phyloP scores from a whole-genome alignment of 2,797 vertebrate species.

The Rhinophrynus dorsalis region DNA sequence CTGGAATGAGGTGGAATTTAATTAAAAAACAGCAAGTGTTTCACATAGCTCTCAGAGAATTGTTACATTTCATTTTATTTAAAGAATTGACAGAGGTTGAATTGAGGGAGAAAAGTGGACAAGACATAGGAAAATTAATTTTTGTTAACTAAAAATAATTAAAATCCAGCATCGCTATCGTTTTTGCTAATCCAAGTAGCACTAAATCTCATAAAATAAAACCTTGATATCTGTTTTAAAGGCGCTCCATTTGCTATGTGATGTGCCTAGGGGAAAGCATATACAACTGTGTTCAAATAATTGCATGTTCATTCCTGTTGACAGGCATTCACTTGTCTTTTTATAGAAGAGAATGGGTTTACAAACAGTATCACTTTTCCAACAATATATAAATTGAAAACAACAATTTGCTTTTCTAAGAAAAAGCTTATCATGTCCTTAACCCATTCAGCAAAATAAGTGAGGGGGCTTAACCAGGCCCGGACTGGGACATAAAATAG shows the following conservation, averaged over 20 bases:
- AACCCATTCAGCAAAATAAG: too few species aligned
- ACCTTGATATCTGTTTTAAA: background rate
- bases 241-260: background rate
- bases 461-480: too few species aligned
- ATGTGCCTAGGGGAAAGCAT: background rate
- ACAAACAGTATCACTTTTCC: background rate
- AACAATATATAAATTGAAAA: too few species aligned
- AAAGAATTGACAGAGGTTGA: background rate
- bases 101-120: background rate
- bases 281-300: background rate
- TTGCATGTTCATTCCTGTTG: background rate
- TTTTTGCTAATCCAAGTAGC: background rate
- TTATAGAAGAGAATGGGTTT: background rate
- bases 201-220: background rate
- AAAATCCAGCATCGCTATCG: background rate
- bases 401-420: too few species aligned
- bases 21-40: conserved; percentile 9
- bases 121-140: background rate
- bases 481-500: too few species aligned
- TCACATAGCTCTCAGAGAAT: background rate
- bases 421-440: too few species aligned
- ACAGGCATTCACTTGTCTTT: background rate
- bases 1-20: conserved; percentile 9
- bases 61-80: conserved; percentile 13
- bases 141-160: conserved; percentile 14